Evolutionary conservation across 2,797 vertebrate species (phyloP).

Genomic region (Cyclopterus lumpus): DNA sequence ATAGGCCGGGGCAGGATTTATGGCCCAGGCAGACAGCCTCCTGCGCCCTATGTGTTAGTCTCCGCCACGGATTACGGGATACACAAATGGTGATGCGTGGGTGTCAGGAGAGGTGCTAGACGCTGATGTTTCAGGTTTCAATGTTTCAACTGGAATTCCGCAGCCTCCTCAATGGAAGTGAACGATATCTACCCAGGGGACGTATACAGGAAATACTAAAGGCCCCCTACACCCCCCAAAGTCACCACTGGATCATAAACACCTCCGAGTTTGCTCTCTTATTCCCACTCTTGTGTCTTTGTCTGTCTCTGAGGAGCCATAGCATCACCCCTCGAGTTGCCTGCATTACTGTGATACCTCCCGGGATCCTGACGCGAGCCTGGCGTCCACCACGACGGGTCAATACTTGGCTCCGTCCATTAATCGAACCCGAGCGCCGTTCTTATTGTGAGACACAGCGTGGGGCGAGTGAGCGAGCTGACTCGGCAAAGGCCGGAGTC

Average conservation of each 20-base stretch:
- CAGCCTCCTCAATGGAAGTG: slow-evolving; percentile 48
- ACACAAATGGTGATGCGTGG: slow-evolving; percentile 61
- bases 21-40: slow-evolving; percentile 31
- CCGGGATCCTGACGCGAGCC: slow-evolving; percentile 48
- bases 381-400: slow-evolving; percentile 39
- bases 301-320: slow-evolving; percentile 64
- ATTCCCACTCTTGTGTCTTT: slow-evolving; percentile 59
- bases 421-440: slow-evolving; percentile 42
- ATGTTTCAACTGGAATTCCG: slow-evolving; percentile 56
- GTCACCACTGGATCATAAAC: slow-evolving; percentile 61
- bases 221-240: slow-evolving; percentile 5
- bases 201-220: slow-evolving; percentile 60
- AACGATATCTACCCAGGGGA: slow-evolving; percentile 60
- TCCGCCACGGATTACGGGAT: slow-evolving; percentile 52
- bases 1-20: slow-evolving; percentile 51
- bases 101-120: slow-evolving; percentile 59
- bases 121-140: slow-evolving; percentile 64
- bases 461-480: slow-evolving; percentile 21
- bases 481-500: slow-evolving; percentile 34
- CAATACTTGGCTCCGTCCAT: slow-evolving; percentile 57
- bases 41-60: slow-evolving; percentile 37
- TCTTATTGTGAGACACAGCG: slow-evolving; percentile 54
- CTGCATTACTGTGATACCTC: slow-evolving; percentile 60
- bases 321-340: slow-evolving; percentile 27
- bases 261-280: slow-evolving; percentile 66